Percentiles rank a stretch among this genome's conserved stretches.
Evolutionary conservation across 2,888 invertebrate species (phyloP).

Genomic region (Xestia xanthographa): DNA sequence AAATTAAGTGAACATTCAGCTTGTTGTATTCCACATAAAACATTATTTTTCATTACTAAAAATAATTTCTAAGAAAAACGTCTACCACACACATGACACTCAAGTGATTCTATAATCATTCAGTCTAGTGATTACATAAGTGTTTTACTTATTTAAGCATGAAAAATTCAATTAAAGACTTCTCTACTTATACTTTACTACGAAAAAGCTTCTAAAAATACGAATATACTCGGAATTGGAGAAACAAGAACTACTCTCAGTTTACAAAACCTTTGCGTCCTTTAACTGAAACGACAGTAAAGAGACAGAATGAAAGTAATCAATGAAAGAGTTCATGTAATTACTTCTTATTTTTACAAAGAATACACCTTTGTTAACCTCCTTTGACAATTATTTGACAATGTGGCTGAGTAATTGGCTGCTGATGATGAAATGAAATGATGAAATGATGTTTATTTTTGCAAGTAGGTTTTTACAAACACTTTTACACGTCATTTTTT

Average conservation of each 20-base stretch:
- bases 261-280: constrained; percentile 2
- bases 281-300: constrained; percentile 10
- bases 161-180: not conserved
- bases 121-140: not conserved
- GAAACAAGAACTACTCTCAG: constrained; percentile 5
- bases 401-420: no score
- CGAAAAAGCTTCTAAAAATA: not conserved
- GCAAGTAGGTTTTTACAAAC: no score
- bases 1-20: no score
- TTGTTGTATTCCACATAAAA: no score
- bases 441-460: no score
- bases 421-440: no score
- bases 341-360: constrained; percentile 32
- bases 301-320: not conserved
- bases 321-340: constrained; percentile 22
- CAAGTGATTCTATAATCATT: not conserved
- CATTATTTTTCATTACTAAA: no score
- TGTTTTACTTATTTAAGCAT: not conserved
- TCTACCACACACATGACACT: no score
- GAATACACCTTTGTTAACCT: not conserved
- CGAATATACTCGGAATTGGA: not conserved
- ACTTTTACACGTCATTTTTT: no score
- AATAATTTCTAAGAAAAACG: not conserved
- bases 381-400: constrained; percentile 10
- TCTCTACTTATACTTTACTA: not conserved